Conservation (phyloP, 2,888 invertebrate genomes). For the Dione vanillae region DNA sequence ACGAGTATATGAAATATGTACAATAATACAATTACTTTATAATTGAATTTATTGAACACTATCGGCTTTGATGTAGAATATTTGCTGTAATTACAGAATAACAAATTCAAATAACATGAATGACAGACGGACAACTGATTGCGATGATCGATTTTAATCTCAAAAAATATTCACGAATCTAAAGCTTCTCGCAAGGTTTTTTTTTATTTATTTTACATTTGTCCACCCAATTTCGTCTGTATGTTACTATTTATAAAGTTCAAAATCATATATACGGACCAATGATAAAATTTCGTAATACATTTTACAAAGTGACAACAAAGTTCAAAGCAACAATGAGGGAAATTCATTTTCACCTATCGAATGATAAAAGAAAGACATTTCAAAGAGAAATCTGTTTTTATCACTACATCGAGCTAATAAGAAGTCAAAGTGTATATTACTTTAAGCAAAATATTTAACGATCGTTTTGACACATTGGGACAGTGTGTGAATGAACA, state of each 20-base stretch:
- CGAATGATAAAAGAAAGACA: slow-evolving; percentile 45
- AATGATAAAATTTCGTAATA: slow-evolving; percentile 40
- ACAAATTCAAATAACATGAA: slow-evolving; percentile 7
- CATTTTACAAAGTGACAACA: slow-evolving; percentile 47
- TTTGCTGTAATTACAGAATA: slow-evolving; percentile 1
- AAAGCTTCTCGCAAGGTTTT: slow-evolving; percentile 23
- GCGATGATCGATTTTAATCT: slow-evolving; percentile 37
- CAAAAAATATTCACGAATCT: slow-evolving; percentile 30
- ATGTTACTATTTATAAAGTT: neutral
- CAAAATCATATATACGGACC: slow-evolving; percentile 8
- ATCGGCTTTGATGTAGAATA: too few species aligned
- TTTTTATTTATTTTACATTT: neutral
- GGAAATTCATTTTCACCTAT: slow-evolving; percentile 51
- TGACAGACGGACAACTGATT: neutral
- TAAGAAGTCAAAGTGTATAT: slow-evolving; percentile 5
- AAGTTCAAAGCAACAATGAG: slow-evolving; percentile 51
- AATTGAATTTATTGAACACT: too few species aligned
- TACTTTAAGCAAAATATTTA: too few species aligned
- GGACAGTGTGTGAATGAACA: too few species aligned
- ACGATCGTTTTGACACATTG: too few species aligned
- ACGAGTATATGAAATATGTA: too few species aligned
- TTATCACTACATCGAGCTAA: slow-evolving; percentile 27
- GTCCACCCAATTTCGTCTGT: slow-evolving; percentile 6
- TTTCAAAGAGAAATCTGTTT: slow-evolving; percentile 42
- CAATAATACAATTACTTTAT: too few species aligned